Conservation (phyloP, 2,888 invertebrate genomes). For the Conchocele bisecta region DNA sequence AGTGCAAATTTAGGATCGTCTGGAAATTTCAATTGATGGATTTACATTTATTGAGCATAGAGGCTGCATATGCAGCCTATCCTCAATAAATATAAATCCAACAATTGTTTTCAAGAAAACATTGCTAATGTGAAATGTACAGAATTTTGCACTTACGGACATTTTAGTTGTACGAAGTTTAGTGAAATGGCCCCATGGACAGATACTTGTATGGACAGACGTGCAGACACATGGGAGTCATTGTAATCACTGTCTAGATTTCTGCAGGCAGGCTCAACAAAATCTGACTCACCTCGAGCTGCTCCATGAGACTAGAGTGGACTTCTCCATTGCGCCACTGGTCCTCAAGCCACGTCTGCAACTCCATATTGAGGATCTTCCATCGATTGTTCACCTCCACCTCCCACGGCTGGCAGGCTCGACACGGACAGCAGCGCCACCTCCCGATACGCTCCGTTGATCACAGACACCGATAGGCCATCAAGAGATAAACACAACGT, state of each 20-base stretch:
- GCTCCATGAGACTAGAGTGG: conserved; percentile 90
- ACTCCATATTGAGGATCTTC: conserved; percentile 90
- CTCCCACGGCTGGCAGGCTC: conserved; percentile 91
- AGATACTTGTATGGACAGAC: no score
- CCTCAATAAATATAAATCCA: no score
- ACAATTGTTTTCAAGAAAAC: no score
- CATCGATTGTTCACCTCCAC: conserved; percentile 91
- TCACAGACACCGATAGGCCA: conserved; percentile 87
- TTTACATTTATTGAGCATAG: no score
- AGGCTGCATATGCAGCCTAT: no score
- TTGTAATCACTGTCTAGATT: not conserved
- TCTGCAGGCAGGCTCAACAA: no score
- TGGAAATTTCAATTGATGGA: no score
- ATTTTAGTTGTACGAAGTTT: no score
- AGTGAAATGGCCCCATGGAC: no score
- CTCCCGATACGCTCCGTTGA: conserved; percentile 84
- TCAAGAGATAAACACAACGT: conserved; percentile 88
- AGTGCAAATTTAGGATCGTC: no score
- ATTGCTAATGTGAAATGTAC: not conserved
- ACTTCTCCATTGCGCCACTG: conserved; percentile 88
- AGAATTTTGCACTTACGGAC: no score
- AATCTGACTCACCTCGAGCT: conserved; percentile 85
- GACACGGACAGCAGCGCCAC: conserved; percentile 88
- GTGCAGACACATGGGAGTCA: not conserved
- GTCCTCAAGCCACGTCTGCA: conserved; percentile 92